Base-by-base conservation (phyloP, 2,888 invertebrate genomes). In the Caenorhabditis zanzibari region DNA sequence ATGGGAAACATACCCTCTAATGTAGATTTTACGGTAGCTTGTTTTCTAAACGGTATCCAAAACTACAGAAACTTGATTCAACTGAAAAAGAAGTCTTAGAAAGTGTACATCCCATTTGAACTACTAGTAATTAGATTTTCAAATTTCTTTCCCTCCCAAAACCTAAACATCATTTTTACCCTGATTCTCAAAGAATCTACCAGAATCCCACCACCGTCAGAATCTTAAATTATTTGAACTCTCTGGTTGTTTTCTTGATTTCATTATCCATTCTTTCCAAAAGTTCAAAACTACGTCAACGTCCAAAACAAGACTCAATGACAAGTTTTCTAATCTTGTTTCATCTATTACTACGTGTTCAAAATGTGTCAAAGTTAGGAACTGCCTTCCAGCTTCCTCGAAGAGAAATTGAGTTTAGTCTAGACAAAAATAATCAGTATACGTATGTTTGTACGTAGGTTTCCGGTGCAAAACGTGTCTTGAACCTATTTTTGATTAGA, bases 341-440 rank as follows among this genome's bases (percentile, higher is more conserved):
- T 54, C 49, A n/a, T 9, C 22, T n/a, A 19, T 19, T 49, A 10
- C 54, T 26, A 54, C 54, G 54, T 54, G 54, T 54, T 54, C 54
- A 10, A 54, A 54, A 54, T 24, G 14, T 9, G 10, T 54, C 26
- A 54, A 54, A 54, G 24, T 9, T 1, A 12, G 19, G 26, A 54
- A 22, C 22, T n/a, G n/a, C n/a, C n/a, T n/a, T n/a, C n/a, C n/a
- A n/a, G n/a, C n/a, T 54, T 54, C 26, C 24, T 54, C 19, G 12
- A 2, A 54, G 14, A 26, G 26, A 26, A 54, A 54, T 54, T 54
- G 54, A 54, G 54, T 54, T 54, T 54, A 14, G 44, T 3, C n/a
- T 5, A n/a, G 19, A 19, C 5, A 47, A 47, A 47, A 47, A 47
- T 47, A 47, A 19, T 47, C 19, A 47, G 19, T 5, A 19, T 19